These are phyloP conservation scores for Apamea crenata DNA, from an alignment of 2,888 invertebrate genomes.

Conservation along the genomic window DNA sequence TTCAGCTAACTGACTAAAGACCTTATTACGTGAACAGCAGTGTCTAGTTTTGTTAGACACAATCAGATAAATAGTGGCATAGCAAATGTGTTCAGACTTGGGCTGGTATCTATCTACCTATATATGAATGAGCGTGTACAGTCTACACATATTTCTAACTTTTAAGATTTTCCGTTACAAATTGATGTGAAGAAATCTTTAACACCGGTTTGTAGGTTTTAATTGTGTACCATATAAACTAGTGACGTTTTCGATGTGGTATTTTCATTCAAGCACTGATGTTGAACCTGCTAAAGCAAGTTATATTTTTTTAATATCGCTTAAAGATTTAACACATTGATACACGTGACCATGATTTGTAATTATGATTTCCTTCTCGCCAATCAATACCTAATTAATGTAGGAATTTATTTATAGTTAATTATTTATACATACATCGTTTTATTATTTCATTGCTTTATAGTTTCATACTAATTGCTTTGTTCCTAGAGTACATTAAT, in stretches of 20 bases:
- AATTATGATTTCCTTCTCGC: not conserved
- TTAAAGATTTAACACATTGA: not conserved
- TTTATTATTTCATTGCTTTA: not conserved
- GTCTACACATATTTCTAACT: slow-evolving; percentile 38
- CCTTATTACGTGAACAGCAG: slow-evolving; percentile 25
- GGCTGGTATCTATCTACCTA: slow-evolving; percentile 10
- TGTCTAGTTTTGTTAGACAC: slow-evolving; percentile 27
- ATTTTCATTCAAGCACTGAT: slow-evolving; percentile 24
- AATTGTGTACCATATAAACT: not conserved
- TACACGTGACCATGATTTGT: not conserved
- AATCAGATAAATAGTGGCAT: slow-evolving; percentile 10
- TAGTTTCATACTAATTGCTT: slow-evolving; percentile 18
- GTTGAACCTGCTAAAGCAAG: not conserved
- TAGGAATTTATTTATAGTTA: not conserved
- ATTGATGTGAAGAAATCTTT: slow-evolving; percentile 22
- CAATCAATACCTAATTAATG: not conserved
- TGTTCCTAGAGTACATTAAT: not conserved
- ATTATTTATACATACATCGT: not conserved
- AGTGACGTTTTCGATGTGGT: not conserved
- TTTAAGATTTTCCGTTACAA: slow-evolving; percentile 46
- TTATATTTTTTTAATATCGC: no score
- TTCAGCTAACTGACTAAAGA: slow-evolving; percentile 4
- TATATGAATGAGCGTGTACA: slow-evolving; percentile 50
- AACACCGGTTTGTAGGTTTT: slow-evolving; percentile 3
- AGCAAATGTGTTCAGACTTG: slow-evolving; percentile 53